Evolutionary conservation across 2,888 invertebrate genomes (phyloP).

Genomic region (Adelognathus sp.): DNA sequence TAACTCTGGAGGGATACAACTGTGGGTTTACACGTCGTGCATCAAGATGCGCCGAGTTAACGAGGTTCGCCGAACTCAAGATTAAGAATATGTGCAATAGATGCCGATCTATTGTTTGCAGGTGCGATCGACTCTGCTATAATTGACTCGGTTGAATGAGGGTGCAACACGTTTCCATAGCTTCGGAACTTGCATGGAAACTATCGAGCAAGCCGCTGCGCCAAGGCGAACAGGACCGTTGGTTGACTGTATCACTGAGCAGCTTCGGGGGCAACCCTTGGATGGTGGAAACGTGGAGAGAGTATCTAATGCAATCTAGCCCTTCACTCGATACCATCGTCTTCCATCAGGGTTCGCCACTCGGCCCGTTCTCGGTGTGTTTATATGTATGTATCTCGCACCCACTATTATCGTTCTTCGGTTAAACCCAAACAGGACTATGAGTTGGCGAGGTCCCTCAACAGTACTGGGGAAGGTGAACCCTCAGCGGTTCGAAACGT

Average conservation of each 20-base stretch:
- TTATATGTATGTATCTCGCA: not conserved
- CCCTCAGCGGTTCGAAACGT: not conserved
- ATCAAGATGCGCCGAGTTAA: not conserved
- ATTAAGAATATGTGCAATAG: not conserved
- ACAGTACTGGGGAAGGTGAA: not conserved
- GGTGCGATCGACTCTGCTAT: slow-evolving; percentile 25
- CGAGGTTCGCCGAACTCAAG: not conserved
- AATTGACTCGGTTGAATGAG: slow-evolving; percentile 9
- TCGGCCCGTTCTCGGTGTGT: not conserved
- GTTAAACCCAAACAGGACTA: slow-evolving; percentile 24
- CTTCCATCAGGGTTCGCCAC: not conserved
- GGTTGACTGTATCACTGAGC: not conserved
- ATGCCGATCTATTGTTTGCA: slow-evolving; percentile 3
- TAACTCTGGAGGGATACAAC: not conserved
- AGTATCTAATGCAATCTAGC: slow-evolving; percentile 18
- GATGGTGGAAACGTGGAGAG: not conserved
- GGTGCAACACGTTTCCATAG: not conserved
- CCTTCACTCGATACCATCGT: not conserved
- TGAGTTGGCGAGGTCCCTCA: not conserved
- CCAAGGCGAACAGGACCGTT: slow-evolving; percentile 14
- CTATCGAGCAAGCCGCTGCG: slow-evolving; percentile 11
- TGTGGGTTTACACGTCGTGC: not conserved
- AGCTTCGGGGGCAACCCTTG: not conserved
- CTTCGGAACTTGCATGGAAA: slow-evolving; percentile 8
- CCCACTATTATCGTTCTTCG: not conserved